Evolutionary conservation across 2,113 vertebrate species (phyloP).

Genomic region (Indicator maculatus): DNA sequence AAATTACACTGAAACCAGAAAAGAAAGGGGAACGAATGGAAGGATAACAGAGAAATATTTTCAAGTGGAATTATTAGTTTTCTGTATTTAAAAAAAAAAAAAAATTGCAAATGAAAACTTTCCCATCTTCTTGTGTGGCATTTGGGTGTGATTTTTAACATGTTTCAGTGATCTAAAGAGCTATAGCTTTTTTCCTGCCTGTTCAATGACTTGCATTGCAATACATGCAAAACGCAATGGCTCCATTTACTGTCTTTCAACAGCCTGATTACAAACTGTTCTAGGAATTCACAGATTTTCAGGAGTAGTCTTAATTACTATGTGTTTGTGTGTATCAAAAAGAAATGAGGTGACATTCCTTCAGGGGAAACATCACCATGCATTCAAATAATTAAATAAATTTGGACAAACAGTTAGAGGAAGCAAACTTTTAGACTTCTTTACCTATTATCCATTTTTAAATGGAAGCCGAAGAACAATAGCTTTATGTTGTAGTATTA

Average conservation of each 20-base stretch:
- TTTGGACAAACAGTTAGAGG: neutral
- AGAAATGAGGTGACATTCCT: neutral
- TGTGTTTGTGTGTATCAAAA: neutral
- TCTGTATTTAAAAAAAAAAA: neutral
- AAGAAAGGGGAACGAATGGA: neutral
- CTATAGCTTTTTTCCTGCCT: neutral
- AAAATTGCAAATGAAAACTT: neutral
- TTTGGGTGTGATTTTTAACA: neutral
- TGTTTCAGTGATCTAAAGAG: neutral
- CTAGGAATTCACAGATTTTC: neutral
- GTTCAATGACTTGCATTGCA: neutral
- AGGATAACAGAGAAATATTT: neutral
- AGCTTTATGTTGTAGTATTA: neutral
- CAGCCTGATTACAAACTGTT: neutral
- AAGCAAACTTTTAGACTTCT: neutral
- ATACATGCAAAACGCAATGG: neutral
- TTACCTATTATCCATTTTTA: neutral
- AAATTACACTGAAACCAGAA: neutral
- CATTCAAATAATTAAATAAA: neutral
- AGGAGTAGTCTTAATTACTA: neutral
- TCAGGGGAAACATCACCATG: neutral
- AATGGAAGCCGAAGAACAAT: constrained; percentile 27
- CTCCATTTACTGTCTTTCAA: neutral
- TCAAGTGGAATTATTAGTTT: neutral
- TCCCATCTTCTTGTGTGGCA: neutral